Conservation (phyloP, 2,113 vertebrate genomes). For the Paramormyrops kingsleyae region DNA sequence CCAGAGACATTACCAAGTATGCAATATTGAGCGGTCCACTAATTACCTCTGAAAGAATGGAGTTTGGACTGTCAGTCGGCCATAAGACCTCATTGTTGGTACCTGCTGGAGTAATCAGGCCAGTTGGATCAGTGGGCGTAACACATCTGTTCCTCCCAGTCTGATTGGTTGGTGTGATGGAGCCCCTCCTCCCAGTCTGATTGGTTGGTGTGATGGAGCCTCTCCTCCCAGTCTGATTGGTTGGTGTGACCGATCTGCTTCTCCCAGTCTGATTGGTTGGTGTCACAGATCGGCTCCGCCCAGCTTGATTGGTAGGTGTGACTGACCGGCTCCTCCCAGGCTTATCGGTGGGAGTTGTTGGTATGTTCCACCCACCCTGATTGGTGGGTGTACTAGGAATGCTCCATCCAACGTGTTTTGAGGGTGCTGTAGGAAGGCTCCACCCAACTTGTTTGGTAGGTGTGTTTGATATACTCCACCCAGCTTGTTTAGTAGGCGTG, state of each 20-base stretch:
- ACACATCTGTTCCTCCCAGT: neutral
- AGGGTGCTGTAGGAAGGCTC: neutral
- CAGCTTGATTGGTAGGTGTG: neutral
- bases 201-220: neutral
- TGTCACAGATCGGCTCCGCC: neutral
- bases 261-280: neutral
- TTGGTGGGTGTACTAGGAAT: neutral
- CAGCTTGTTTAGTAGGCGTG: neutral
- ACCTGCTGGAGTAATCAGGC: neutral
- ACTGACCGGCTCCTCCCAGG: neutral
- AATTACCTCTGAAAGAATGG: slow-evolving; percentile 13
- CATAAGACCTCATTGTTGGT: neutral
- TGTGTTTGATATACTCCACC: neutral
- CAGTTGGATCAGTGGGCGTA: neutral
- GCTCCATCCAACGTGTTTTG: neutral
- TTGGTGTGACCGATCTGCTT: neutral
- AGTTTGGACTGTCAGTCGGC: neutral
- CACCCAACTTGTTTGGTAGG: neutral
- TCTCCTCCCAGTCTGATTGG: slow-evolving; percentile 1
- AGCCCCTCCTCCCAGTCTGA: neutral
- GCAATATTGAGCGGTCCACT: neutral
- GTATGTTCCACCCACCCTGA: neutral
- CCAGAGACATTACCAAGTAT: neutral
- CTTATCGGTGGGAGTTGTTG: neutral
- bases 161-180: neutral